Evolutionary conservation across 2,113 vertebrate species (phyloP).

Genomic region (Bostrychus sinensis): DNA sequence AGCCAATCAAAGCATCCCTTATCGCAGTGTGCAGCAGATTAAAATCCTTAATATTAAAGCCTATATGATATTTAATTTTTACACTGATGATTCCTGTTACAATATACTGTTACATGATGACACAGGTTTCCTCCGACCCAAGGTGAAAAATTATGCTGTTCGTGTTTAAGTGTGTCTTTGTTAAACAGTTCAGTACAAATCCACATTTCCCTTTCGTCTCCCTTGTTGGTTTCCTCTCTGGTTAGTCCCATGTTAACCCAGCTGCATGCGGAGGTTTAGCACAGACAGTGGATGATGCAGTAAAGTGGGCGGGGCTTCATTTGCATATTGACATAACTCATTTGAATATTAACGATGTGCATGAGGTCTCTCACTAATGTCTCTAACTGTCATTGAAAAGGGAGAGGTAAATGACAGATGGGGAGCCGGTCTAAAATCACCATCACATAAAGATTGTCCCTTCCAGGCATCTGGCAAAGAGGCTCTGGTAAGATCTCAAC

Average conservation of each 20-base stretch:
- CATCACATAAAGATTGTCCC: constrained; percentile 77
- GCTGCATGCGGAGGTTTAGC: constrained; percentile 36
- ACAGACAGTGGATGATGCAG: constrained; percentile 11
- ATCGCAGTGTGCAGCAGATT: too few relatives aligned
- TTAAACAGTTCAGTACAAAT: too few relatives aligned
- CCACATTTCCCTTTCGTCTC: too few relatives aligned
- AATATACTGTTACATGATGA: too few relatives aligned
- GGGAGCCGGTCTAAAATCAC: constrained; percentile 73
- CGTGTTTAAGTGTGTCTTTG: not conserved
- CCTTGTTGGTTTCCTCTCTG: constrained; percentile 27
- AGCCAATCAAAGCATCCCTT: too few relatives aligned
- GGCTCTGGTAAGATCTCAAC: constrained; percentile 74
- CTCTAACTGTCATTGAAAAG: constrained; percentile 79
- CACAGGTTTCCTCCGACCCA: too few relatives aligned
- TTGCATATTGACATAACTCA: constrained; percentile 3
- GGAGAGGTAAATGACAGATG: constrained; percentile 75
- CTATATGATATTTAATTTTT: too few relatives aligned
- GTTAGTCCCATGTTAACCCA: constrained; percentile 35
- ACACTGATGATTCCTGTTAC: too few relatives aligned
- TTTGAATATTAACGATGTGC: constrained; percentile 11
- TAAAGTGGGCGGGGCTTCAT: constrained; percentile 6
- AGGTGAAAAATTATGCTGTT: too few relatives aligned
- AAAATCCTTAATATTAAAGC: too few relatives aligned
- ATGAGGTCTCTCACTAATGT: constrained; percentile 44
- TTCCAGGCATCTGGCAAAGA: constrained; percentile 74